Percentiles rank a stretch among this genome's conserved stretches.
phyloP scores from a whole-genome alignment of 2,113 vertebrate genomes.

The Oryzias celebensis region DNA sequence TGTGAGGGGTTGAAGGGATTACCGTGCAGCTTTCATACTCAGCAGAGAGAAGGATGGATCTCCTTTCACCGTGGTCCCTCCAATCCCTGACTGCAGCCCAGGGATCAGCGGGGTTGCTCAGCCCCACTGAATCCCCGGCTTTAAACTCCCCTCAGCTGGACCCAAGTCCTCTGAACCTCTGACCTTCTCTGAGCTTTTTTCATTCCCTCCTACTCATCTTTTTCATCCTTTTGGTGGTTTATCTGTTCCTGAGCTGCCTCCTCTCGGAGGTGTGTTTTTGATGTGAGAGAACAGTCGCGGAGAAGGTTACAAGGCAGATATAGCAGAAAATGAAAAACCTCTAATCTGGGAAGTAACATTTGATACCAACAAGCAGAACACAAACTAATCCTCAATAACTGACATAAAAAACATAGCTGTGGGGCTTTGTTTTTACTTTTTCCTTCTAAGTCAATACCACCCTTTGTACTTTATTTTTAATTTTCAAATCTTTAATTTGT shows the following conservation, averaged over 20 bases:
- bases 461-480: too few relatives aligned
- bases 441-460: too few relatives aligned
- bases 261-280: constrained; percentile 31
- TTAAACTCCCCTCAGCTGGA: constrained; percentile 52
- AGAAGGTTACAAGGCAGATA: constrained; percentile 34
- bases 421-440: background rate
- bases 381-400: background rate
- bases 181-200: constrained; percentile 51
- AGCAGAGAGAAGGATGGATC: constrained; percentile 63
- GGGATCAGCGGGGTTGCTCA: constrained; percentile 62
- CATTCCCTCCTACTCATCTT: constrained; percentile 36
- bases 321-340: constrained; percentile 26
- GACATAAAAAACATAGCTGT: background rate
- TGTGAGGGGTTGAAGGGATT: constrained; percentile 63
- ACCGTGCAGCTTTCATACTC: constrained; percentile 67
- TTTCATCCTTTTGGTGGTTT: constrained; percentile 33
- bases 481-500: too few relatives aligned
- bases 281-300: constrained; percentile 34
- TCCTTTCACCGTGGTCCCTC: constrained; percentile 48
- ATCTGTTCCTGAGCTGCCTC: constrained; percentile 31
- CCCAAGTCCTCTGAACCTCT: constrained; percentile 47
- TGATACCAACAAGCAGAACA: background rate
- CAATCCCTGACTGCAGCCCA: constrained; percentile 60
- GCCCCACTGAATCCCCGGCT: constrained; percentile 57
- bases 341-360: constrained; percentile 12